A percentile compares a stretch with the other conserved stretches of the same genome.
Conservation (phyloP, 1,140 invertebrate species). For the Gerris buenoi region DNA sequence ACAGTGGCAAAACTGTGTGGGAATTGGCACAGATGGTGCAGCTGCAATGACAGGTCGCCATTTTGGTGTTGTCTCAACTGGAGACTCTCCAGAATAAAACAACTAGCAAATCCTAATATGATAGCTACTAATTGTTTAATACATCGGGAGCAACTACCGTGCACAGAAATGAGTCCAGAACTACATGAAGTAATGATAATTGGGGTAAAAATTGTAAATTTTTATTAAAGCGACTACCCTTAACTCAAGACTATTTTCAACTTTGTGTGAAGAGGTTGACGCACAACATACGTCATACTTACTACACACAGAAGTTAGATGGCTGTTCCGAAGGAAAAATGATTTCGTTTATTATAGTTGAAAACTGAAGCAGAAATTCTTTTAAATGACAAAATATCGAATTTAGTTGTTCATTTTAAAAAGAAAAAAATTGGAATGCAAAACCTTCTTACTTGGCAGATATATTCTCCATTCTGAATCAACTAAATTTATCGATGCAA, state of each 20-base stretch:
- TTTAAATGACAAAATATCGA: too few relatives aligned
- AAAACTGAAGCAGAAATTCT: too few relatives aligned
- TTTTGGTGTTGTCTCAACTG: neutral
- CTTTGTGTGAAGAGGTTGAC: neutral
- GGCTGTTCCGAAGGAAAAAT: neutral
- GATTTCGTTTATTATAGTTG: neutral
- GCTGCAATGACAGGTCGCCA: neutral
- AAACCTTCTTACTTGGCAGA: too few relatives aligned
- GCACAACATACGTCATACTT: neutral
- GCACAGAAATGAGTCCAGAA: neutral
- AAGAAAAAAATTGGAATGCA: too few relatives aligned
- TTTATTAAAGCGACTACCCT: neutral
- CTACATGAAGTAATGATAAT: neutral
- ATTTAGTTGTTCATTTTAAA: too few relatives aligned
- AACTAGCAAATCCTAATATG: neutral
- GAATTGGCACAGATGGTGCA: neutral
- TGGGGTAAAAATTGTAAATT: neutral
- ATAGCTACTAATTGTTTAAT: neutral
- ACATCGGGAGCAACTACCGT: neutral
- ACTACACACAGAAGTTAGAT: slow-evolving; percentile 3
- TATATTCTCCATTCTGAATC: too few relatives aligned
- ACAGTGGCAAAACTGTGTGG: neutral
- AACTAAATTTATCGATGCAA: too few relatives aligned
- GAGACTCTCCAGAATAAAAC: neutral
- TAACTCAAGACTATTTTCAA: neutral